Evolutionary conservation across 1,140 invertebrate species (phyloP).

Genomic region (Charaxes varanes): DNA sequence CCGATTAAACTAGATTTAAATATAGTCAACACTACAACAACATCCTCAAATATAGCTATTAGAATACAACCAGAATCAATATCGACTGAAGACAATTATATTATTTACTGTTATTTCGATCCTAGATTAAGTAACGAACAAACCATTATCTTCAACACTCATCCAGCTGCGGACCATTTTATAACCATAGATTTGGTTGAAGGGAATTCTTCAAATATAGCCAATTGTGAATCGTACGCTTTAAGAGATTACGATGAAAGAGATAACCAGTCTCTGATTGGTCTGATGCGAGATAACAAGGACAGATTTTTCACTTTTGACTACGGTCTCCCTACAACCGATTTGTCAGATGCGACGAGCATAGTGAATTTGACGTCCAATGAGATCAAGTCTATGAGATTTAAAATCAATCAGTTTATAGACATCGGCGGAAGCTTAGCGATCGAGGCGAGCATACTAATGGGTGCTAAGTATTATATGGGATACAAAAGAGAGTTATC

Average conservation of each 20-base stretch:
- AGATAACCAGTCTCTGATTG: slow-evolving; percentile 51
- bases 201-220: slow-evolving; percentile 34
- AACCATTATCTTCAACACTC: slow-evolving; percentile 71
- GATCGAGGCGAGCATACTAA: slow-evolving; percentile 78
- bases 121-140: slow-evolving; percentile 31
- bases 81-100: slow-evolving; percentile 49
- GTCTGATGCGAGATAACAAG: slow-evolving; percentile 79
- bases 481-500: slow-evolving; percentile 55
- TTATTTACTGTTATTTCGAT: slow-evolving; percentile 51
- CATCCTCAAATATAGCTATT: slow-evolving; percentile 38
- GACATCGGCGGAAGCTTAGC: slow-evolving; percentile 83
- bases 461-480: slow-evolving; percentile 72
- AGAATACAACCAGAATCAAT: slow-evolving; percentile 56
- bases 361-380: slow-evolving; percentile 78
- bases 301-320: slow-evolving; percentile 83
- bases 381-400: slow-evolving; percentile 77
- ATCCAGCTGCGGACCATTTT: slow-evolving; percentile 77
- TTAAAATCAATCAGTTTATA: slow-evolving; percentile 78
- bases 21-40: slow-evolving; percentile 26
- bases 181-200: slow-evolving; percentile 51
- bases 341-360: slow-evolving; percentile 75
- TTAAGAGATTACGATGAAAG: slow-evolving; percentile 37
- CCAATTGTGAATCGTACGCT: slow-evolving; percentile 50
- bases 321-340: slow-evolving; percentile 77
- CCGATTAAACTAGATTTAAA: slow-evolving; percentile 50